Evolutionary conservation across 2,113 vertebrate species (phyloP).

Genomic region (Otolemur garnettii): DNA sequence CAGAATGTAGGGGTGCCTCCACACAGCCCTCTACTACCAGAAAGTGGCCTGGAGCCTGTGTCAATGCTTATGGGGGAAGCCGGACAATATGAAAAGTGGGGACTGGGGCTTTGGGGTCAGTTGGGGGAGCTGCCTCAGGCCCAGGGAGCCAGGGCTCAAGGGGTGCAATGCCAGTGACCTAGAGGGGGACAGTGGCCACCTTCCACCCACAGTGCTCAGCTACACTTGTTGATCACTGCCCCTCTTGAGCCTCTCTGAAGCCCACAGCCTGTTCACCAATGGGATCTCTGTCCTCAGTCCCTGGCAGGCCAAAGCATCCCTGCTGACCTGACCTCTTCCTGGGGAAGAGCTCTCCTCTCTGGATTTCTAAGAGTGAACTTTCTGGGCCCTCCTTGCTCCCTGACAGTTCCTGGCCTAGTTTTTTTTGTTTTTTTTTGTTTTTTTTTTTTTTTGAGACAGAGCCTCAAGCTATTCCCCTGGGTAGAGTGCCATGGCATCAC

Average conservation of each 20-base stretch:
- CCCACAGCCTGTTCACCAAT: not conserved
- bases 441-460: not conserved
- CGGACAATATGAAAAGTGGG: too few relatives aligned
- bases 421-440: not conserved
- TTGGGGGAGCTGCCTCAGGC: not conserved
- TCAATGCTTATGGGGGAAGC: not conserved
- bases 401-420: not conserved
- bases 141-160: not conserved
- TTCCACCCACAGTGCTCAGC: not conserved
- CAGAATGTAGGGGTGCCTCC: accelerated
- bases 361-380: not conserved
- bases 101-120: not conserved
- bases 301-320: not conserved
- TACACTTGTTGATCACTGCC: not conserved
- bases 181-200: not conserved
- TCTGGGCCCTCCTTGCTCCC: not conserved
- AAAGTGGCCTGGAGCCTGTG: not conserved
- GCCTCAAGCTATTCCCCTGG: too few relatives aligned
- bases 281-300: not conserved
- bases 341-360: not conserved
- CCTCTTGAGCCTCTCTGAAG: not conserved
- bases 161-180: not conserved
- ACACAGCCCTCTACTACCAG: not conserved
- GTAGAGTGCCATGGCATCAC: too few relatives aligned
- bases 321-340: not conserved